These are phyloP conservation scores for Megaceryle alcyon DNA, from an alignment of 2,797 vertebrate species.

Conservation along the genomic window DNA sequence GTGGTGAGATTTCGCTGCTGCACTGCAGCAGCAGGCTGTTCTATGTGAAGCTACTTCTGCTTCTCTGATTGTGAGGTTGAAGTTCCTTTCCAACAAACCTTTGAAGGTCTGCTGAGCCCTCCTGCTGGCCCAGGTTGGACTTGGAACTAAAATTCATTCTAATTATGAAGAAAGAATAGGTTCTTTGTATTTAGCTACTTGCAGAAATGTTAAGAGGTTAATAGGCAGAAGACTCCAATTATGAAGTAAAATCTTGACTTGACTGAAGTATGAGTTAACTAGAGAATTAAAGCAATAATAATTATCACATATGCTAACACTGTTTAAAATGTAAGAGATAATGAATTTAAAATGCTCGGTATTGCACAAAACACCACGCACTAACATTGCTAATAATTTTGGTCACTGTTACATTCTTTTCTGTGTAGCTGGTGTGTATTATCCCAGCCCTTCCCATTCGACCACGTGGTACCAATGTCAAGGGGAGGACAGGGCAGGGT, in stretches of 20 bases:
- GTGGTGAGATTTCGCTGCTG: background rate
- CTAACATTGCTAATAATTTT: background rate
- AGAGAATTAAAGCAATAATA: constrained; percentile 32
- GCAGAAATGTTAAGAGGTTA: constrained; percentile 21
- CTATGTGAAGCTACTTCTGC: background rate
- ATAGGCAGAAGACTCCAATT: constrained; percentile 33
- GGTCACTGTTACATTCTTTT: background rate
- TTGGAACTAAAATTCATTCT: background rate
- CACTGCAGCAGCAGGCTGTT: background rate
- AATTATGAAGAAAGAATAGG: background rate
- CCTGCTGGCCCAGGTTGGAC: background rate
- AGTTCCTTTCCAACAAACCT: background rate
- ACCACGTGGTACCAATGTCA: accelerated
- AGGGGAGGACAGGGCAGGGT: background rate
- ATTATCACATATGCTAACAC: background rate
- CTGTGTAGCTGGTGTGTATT: no score
- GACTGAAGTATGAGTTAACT: constrained; percentile 17
- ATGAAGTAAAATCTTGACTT: constrained; percentile 20
- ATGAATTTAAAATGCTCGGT: background rate
- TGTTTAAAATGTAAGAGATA: background rate
- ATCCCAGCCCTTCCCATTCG: background rate
- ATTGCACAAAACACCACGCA: background rate
- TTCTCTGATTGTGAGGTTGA: background rate
- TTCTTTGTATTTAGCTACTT: background rate
- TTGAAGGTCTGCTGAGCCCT: background rate